Evolutionary conservation across 2,797 vertebrate species (phyloP).

Genomic region (Galagoides demidoff): DNA sequence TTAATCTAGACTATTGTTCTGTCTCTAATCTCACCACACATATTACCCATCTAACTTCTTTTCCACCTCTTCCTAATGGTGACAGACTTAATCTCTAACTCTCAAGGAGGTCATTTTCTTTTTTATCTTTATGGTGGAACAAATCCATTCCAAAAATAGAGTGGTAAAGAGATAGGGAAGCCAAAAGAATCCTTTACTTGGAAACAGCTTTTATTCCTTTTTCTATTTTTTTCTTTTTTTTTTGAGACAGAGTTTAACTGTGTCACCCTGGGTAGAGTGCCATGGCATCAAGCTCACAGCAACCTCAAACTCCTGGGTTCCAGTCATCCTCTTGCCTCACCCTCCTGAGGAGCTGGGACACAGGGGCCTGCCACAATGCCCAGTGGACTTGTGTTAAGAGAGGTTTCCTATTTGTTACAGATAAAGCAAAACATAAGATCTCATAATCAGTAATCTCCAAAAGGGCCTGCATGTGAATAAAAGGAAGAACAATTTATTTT

Average conservation of each 20-base stretch:
- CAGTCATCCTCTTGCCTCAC: no score
- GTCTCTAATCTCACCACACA: background rate
- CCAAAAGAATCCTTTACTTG: background rate
- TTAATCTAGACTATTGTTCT: background rate
- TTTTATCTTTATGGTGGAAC: background rate
- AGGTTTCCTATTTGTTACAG: background rate
- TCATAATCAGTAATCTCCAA: background rate
- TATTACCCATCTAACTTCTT: background rate
- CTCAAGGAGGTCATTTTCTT: background rate
- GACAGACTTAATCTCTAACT: background rate
- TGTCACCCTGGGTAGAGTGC: no score
- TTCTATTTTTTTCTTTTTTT: no score
- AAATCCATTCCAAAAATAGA: background rate
- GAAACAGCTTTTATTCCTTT: background rate
- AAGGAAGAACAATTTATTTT: background rate
- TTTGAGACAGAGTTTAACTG: no score
- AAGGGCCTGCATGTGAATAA: background rate
- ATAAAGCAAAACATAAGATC: background rate
- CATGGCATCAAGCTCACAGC: no score
- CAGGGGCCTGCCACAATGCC: no score
- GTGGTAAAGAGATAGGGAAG: background rate
- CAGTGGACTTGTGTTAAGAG: background rate
- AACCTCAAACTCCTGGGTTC: no score
- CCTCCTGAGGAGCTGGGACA: no score
- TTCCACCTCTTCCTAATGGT: background rate